phyloP scores from a whole-genome alignment of 2,888 invertebrate species.

The Agrotis exclamationis region DNA sequence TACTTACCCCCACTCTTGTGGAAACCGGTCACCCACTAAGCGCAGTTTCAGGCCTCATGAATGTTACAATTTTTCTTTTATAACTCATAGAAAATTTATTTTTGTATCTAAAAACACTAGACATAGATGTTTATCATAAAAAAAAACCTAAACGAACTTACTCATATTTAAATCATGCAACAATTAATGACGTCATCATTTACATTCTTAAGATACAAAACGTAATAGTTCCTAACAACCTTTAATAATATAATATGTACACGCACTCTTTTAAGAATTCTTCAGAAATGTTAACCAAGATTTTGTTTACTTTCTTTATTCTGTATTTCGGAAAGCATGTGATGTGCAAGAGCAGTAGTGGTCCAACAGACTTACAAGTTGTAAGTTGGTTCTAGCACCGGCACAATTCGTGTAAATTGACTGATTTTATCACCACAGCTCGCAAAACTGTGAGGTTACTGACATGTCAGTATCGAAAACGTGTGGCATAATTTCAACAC shows the following conservation, averaged over 20 bases:
- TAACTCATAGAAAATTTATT: not conserved
- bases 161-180: conserved; percentile 33
- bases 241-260: conserved; percentile 42
- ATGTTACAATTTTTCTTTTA: not conserved
- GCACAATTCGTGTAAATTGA: not conserved
- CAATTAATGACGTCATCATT: conserved; percentile 6
- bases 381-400: no score
- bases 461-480: not conserved
- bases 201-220: conserved; percentile 17
- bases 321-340: conserved; percentile 1
- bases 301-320: not conserved
- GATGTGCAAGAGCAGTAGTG: conserved; percentile 7
- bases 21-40: no score
- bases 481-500: not conserved
- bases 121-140: conserved; percentile 13
- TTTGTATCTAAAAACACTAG: conserved; percentile 24
- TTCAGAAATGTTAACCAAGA: not conserved
- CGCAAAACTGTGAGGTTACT: not conserved
- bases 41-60: no score
- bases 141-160: conserved; percentile 31
- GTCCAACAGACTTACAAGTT: not conserved
- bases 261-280: conserved; percentile 9
- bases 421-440: not conserved
- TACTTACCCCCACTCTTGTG: no score
- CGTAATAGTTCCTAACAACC: conserved; percentile 25